These are phyloP conservation scores for Drosophila fuyamai DNA, from an alignment of 1,140 invertebrate genomes.

Conservation along the genomic window DNA sequence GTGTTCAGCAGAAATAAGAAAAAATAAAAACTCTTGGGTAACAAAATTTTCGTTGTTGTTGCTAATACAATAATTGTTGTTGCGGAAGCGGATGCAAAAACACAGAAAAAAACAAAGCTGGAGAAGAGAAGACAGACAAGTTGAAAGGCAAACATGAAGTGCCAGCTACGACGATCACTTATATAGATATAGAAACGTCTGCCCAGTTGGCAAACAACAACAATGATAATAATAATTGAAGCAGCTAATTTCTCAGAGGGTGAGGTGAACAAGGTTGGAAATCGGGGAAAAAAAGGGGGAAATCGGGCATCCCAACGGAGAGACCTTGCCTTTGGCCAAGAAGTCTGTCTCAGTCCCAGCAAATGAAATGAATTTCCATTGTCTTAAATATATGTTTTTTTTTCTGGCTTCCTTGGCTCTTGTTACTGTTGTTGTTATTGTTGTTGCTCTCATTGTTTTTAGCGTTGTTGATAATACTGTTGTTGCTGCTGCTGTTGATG, in stretches of 20 bases:
- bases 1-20: slow-evolving; percentile 1
- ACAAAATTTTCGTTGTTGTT: slow-evolving; percentile 50
- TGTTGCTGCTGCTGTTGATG: slow-evolving; percentile 35
- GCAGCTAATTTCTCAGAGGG: slow-evolving; percentile 78
- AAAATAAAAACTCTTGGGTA: slow-evolving; percentile 45
- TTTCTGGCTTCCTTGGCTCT: slow-evolving; percentile 57
- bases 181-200: slow-evolving; percentile 75
- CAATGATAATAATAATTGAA: slow-evolving; percentile 77
- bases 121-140: slow-evolving; percentile 44
- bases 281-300: slow-evolving; percentile 12
- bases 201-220: slow-evolving; percentile 35
- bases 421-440: slow-evolving; percentile 41
- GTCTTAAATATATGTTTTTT: slow-evolving; percentile 57
- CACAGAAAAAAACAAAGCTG: slow-evolving; percentile 20
- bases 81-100: slow-evolving; percentile 79
- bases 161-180: slow-evolving; percentile 74
- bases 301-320: slow-evolving; percentile 15
- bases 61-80: slow-evolving; percentile 75
- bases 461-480: slow-evolving; percentile 25
- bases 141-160: slow-evolving; percentile 79
- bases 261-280: slow-evolving; percentile 34
- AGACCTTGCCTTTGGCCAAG: slow-evolving; percentile 74
- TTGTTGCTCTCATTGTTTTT: slow-evolving; percentile 36
- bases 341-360: slow-evolving; percentile 53
- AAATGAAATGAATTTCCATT: slow-evolving; percentile 77